Evolutionary conservation across 2,888 invertebrate genomes (phyloP), one percentile per base, ranked within the genome.

Genomic region (Protodeltote pygarga): DNA sequence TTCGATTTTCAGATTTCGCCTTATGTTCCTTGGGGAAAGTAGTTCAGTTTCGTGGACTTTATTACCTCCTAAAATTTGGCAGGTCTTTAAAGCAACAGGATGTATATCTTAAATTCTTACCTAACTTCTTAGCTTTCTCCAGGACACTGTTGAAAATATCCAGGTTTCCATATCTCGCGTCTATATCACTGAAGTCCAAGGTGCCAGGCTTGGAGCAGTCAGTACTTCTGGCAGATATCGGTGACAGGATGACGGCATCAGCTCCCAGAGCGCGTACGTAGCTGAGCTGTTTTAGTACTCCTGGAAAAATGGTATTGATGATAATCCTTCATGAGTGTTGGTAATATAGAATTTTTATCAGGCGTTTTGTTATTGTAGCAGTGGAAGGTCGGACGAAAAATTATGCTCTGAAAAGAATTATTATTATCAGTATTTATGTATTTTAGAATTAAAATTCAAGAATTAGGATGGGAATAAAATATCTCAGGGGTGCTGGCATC

Each of bases 121-220:
- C 88, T 33, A 89, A 59, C 71, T 85, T 89, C 25, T 81, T 85
- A 1, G 95, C 93, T 57, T 92, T 91, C 1, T 77, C 77, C 0
- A 95, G 66, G 0, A 97, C 73, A 0, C 72, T 72, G 2, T 85
- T 85, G 32, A 97, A 95, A 70, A 95, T 94, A 0, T 87, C 87
- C 48, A 95, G 66, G 0, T 92, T 94, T 0, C 98, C 97, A 73
- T 95, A 97, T 23, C 93, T 89, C 0, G 93, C 86, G 64, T 97
- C 95, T 27, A 98, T 93, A 9, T 93, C 93, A 0, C 74, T 90
- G 71, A 95, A 96, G 78, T 97, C 93, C 0, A 94, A 84, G 19
- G 95, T 94, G 40, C 98, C 98, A 55, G 97, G 97, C 1, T 95
- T 95, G 75, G 94, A 93, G 79, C 98, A 98, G 9, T 93, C 93